phyloP scores from a whole-genome alignment of 1,140 invertebrate genomes.

The Monochamus saltuarius region DNA sequence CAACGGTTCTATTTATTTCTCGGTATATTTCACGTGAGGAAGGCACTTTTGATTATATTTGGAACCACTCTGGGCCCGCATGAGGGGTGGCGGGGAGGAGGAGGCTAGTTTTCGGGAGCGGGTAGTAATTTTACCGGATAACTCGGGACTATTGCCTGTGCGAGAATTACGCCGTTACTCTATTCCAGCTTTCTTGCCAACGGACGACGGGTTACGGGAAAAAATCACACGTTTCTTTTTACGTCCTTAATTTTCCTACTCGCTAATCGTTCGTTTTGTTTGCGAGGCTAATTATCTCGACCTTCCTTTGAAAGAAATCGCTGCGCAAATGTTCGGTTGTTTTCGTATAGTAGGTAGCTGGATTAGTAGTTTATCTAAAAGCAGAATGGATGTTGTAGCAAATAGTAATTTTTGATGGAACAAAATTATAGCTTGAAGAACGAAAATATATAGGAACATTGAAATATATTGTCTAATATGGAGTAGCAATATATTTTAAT shows the following conservation, averaged over 20 bases:
- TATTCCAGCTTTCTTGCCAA: slow-evolving; percentile 26
- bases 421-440: too few species aligned
- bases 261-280: too few species aligned
- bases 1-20: not conserved
- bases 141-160: slow-evolving; percentile 42
- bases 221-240: slow-evolving; percentile 26
- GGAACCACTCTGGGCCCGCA: not conserved
- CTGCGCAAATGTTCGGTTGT: too few species aligned
- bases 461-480: too few species aligned
- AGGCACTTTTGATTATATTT: slow-evolving; percentile 14
- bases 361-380: too few species aligned
- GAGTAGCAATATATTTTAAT: too few species aligned
- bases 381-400: too few species aligned
- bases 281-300: too few species aligned
- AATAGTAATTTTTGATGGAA: too few species aligned
- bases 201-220: slow-evolving; percentile 5
- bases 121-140: slow-evolving; percentile 40
- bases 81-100: slow-evolving; percentile 8
- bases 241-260: not conserved
- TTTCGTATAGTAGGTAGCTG: too few species aligned
- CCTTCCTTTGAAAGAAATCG: too few species aligned
- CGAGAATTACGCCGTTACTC: slow-evolving; percentile 40
- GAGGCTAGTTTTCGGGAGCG: slow-evolving; percentile 40
- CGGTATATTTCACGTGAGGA: not conserved
- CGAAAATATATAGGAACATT: too few species aligned